These are phyloP conservation scores for Tragelaphus strepsiceros DNA, from an alignment of 2,113 vertebrate genomes.

Conservation along the genomic window DNA sequence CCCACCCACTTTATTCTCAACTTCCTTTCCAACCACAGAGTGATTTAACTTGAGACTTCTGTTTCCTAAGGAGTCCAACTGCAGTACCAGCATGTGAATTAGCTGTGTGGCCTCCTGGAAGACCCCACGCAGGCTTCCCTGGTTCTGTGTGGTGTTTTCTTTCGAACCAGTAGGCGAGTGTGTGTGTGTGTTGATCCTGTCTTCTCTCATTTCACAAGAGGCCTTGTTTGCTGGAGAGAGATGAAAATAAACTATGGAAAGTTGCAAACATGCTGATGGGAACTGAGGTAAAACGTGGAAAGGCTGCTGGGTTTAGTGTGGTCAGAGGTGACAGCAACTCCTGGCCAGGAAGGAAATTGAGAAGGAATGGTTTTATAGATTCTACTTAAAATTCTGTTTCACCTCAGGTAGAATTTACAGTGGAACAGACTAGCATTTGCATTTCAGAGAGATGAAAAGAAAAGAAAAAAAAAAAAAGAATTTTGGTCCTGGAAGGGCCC, in stretches of 20 bases:
- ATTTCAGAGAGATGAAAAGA: not conserved
- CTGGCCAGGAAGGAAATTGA: constrained; percentile 30
- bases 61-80: not conserved
- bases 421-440: not conserved
- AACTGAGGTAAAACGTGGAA: not conserved
- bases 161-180: not conserved
- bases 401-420: constrained; percentile 1
- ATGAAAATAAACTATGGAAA: constrained; percentile 11
- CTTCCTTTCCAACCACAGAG: not conserved
- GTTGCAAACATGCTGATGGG: not conserved
- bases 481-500: not conserved
- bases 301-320: constrained; percentile 1
- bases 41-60: not conserved
- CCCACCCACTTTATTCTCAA: not conserved
- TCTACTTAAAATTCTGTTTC: constrained; percentile 19
- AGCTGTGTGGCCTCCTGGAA: not conserved
- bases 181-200: not conserved
- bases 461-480: not conserved
- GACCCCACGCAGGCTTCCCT: not conserved
- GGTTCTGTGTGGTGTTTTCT: not conserved
- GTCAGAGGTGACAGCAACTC: not conserved
- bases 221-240: constrained; percentile 25
- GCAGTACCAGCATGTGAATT: not conserved
- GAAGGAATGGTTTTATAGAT: not conserved
- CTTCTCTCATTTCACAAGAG: constrained; percentile 29